Base-by-base conservation (phyloP, 2,888 invertebrate species). In the Eretmocerus hayati region DNA sequence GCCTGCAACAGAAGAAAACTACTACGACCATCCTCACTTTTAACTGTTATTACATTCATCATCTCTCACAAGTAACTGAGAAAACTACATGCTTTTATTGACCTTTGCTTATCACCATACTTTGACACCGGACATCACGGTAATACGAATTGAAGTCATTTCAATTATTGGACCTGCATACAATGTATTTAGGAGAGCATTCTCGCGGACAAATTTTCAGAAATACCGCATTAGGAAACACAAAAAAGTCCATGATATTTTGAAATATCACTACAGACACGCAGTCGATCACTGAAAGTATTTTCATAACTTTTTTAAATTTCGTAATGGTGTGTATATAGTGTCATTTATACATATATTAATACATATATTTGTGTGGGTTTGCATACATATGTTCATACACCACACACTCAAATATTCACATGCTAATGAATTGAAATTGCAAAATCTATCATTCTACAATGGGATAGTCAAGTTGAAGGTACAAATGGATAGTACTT, bases 1-100 rank as follows among this genome's bases (percentile, higher is more conserved):
- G 69, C 69, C 69, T 63, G 71, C 70, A 71, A 67, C 66, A 51
- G 67, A 69, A 71, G 68, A 67, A 68, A 52, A 67, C 67, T 65
- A 66, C 69, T 64, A 58, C 59, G 59, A 56, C 63, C 67, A 66
- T 64, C 66, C 63, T 64, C 69, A 69, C 65, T 65, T 67, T 63
- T 65, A 67, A 65, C 64, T 60, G 60, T 66, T 59, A 62, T 69
- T 65, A 71, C 68, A 65, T 66, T 70, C 62, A 63, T 61, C 62
- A 66, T 63, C 61, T 64, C 56, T 63, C 63, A 67, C 66, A 65
- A 61, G 65, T 50, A 36, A 50, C 46, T 50, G 48, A 48, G 48
- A 49, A 48, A 52, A 48, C 50, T 38, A 54, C 49, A 58, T 48
- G 40, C 37, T 52, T 55, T 56, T 55, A 54, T 60, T 63, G 60